Base-by-base conservation (phyloP, 2,113 vertebrate genomes). In the Orthonyx spaldingii region DNA sequence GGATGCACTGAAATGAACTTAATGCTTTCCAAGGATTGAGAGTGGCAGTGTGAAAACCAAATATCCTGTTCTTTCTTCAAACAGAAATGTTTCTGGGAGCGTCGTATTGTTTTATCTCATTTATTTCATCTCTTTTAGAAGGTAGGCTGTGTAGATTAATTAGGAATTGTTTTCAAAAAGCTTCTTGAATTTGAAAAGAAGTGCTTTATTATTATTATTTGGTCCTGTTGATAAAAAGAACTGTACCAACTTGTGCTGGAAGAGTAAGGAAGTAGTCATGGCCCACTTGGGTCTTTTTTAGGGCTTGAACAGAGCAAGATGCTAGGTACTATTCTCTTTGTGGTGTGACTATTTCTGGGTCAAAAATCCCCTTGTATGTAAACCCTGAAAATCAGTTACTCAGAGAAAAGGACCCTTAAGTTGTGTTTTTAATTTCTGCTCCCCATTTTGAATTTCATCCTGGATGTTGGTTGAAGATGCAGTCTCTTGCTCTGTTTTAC, bases 121-220 rank as follows among this genome's bases (percentile, higher is more conserved):
- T 86, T 77, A 46, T 83, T 90, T 81, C 0, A 46, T 93, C 74
- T 88, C 41, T 93, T 71, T 64, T 37, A 78, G 83, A 68, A 84
- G 49, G 23, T 42, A 75, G 68, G 18, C 47, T 84, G 47, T 46
- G 63, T 65, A 70, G 70, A 88, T 94, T 92, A 90, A 93, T 96
- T 96, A 92, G 41, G 56, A 96, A 74, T 77, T 78, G 32, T 89
- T 93, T 96, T 87, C 57, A 90, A 28, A 82, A 93, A 69, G 27
- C 35, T 68, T 39, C 26, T 81, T 75, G 59, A 84, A 56, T 84
- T 64, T 82, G 83, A 78, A 90, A 66, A 69, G 15, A n/a, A 65
- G 16, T 30, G 22, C 9, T 78, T 87, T 69, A 57, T 61, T 61
- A 64, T 82, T 93, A 47, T 75, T 92, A 24, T 66, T 87, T 84